These are phyloP conservation scores for Philopedon plagiatum DNA, from an alignment of 2,888 invertebrate species.

Conservation along the genomic window DNA sequence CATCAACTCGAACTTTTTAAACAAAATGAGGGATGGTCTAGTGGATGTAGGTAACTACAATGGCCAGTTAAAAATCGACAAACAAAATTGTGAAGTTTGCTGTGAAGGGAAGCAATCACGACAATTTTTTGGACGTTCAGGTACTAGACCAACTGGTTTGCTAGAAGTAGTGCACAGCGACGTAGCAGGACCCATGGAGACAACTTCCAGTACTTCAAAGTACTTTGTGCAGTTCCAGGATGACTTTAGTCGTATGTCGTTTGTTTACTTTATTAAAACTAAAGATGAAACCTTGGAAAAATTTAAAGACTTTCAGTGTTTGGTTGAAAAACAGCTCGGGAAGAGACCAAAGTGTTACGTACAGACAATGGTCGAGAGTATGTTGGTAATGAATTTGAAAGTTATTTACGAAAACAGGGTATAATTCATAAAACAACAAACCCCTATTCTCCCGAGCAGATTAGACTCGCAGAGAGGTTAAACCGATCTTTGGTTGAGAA, in stretches of 20 bases:
- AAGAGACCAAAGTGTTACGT: conserved; percentile 54
- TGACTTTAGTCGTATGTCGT: conserved; percentile 40
- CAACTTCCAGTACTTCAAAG: conserved; percentile 39
- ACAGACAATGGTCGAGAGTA: conserved; percentile 57
- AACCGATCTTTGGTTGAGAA: conserved; percentile 43
- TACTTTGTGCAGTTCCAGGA: conserved; percentile 44
- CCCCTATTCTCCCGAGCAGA: conserved; percentile 33
- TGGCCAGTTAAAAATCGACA: not conserved
- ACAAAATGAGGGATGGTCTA: conserved; percentile 26
- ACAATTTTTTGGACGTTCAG: conserved; percentile 53
- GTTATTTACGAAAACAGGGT: conserved; percentile 23
- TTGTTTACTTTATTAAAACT: conserved; percentile 52
- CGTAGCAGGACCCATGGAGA: conserved; percentile 52
- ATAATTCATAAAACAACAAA: conserved; percentile 10
- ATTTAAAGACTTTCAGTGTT: conserved; percentile 56
- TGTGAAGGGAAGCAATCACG: conserved; percentile 58
- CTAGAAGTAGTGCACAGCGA: conserved; percentile 59
- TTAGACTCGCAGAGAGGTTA: conserved; percentile 30
- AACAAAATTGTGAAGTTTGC: conserved; percentile 43
- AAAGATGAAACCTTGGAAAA: conserved; percentile 56
- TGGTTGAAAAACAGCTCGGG: conserved; percentile 58
- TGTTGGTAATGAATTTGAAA: conserved; percentile 42
- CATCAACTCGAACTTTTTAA: conserved; percentile 34
- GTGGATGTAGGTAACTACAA: conserved; percentile 2
- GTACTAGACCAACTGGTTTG: conserved; percentile 48